A percentile compares a stretch with the other conserved stretches of the same genome.
Evolutionary conservation across 2,888 invertebrate species (phyloP).

Genomic region (Erpobdella octoculata): DNA sequence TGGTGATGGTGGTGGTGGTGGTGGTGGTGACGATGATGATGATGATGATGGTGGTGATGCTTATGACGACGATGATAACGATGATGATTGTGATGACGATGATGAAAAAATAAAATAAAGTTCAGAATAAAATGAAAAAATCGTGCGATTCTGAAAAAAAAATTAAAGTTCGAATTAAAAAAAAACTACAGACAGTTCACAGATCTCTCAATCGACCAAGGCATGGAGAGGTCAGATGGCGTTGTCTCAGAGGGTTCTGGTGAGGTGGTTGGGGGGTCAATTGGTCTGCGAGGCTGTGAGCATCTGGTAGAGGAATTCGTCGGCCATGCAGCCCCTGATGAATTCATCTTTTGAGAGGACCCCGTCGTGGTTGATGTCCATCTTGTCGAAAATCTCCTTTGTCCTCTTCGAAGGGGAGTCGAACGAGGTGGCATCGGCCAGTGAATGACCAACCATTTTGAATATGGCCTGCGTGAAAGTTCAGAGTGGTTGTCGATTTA

Average conservation of each 20-base stretch:
- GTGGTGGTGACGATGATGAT: slow-evolving; percentile 2
- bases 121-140: background rate
- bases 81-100: no score
- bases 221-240: background rate
- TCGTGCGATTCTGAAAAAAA: background rate
- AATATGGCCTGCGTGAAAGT: slow-evolving; percentile 99
- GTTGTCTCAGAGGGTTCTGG: no score
- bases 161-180: background rate
- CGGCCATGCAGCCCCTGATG: slow-evolving; percentile 59
- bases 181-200: no score
- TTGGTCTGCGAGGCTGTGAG: slow-evolving; percentile 42
- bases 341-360: slow-evolving; percentile 96
- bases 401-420: slow-evolving; percentile 88
- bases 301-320: slow-evolving; percentile 48
- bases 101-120: slow-evolving; percentile 5
- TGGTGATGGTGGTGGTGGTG: slow-evolving; percentile 4
- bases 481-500: no score
- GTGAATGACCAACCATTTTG: slow-evolving; percentile 86
- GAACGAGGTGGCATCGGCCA: slow-evolving; percentile 57
- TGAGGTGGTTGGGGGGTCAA: background rate
- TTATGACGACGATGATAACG: slow-evolving; percentile 8
- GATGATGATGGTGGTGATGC: slow-evolving; percentile 18
- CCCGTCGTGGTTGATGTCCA: slow-evolving; percentile 98
- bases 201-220: background rate
- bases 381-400: slow-evolving; percentile 96